Conservation (phyloP, 2,888 invertebrate genomes). For the Taphrorychus bicolor region DNA sequence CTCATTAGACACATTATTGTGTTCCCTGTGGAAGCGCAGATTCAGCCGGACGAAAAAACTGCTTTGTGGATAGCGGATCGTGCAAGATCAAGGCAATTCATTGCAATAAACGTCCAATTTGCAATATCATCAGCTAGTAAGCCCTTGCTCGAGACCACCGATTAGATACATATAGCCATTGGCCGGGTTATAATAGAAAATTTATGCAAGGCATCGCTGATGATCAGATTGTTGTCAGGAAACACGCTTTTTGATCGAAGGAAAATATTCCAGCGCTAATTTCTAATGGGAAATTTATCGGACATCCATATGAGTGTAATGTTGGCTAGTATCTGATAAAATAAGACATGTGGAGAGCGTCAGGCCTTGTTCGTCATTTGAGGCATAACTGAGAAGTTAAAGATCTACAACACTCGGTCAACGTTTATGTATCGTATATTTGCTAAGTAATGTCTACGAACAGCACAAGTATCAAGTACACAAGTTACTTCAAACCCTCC, state of each 20-base stretch:
- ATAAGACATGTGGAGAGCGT: neutral
- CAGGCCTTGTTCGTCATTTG: too few relatives aligned
- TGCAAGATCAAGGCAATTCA: constrained; percentile 42
- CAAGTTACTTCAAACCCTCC: too few relatives aligned
- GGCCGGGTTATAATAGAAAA: constrained; percentile 26
- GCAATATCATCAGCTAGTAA: constrained; percentile 40
- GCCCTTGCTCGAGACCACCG: constrained; percentile 31
- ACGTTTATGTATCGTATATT: too few relatives aligned
- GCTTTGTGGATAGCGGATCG: constrained; percentile 16
- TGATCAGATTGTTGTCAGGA: constrained; percentile 14
- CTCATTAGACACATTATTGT: constrained; percentile 5
- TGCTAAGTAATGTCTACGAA: too few relatives aligned
- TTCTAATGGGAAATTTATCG: neutral
- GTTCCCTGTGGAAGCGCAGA: constrained; percentile 3
- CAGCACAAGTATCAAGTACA: too few relatives aligned
- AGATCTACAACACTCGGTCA: too few relatives aligned
- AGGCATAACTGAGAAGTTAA: too few relatives aligned
- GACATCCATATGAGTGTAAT: neutral
- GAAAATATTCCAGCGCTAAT: neutral
- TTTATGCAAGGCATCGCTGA: constrained; percentile 22
- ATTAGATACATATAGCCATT: constrained; percentile 33
- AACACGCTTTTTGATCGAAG: neutral
- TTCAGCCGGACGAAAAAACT: neutral
- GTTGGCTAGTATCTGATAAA: neutral
- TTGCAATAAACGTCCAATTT: constrained; percentile 47